Percentiles rank a stretch among this genome's conserved stretches.
Evolutionary conservation across 2,888 invertebrate species (phyloP).

Genomic region (Ellobium chinense): DNA sequence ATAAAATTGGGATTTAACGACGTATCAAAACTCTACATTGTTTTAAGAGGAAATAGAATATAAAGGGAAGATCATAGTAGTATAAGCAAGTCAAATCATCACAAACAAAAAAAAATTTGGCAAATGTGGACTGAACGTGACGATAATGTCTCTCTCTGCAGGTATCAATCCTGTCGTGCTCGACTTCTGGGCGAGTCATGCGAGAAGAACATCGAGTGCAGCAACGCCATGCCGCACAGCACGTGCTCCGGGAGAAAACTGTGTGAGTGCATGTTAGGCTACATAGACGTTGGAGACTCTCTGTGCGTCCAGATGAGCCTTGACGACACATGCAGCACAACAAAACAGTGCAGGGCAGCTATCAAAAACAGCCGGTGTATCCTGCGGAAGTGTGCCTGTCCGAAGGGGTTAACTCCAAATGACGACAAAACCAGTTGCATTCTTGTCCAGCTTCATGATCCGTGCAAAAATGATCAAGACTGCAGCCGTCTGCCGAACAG

Average conservation of each 20-base stretch:
- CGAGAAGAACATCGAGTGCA: conserved; percentile 21
- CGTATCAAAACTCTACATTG: no score
- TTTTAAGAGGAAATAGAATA: no score
- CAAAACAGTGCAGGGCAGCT: not conserved
- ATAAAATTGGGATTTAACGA: no score
- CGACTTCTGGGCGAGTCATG: conserved; percentile 39
- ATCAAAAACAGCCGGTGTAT: conserved; percentile 6
- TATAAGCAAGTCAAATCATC: no score
- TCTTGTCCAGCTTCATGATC: not conserved
- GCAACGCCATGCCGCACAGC: not conserved
- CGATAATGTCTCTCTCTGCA: no score
- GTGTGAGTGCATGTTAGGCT: not conserved
- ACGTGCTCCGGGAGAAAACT: not conserved
- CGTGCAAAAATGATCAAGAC: not conserved
- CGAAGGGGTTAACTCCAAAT: not conserved
- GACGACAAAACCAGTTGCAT: not conserved
- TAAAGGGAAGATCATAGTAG: no score
- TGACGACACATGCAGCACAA: not conserved
- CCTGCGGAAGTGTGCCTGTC: not conserved
- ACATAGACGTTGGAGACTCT: not conserved
- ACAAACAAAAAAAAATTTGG: no score
- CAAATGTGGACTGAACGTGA: no score
- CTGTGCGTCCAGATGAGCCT: not conserved
- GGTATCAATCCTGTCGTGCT: not conserved
- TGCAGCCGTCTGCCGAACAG: not conserved